These are phyloP conservation scores for Enteromius fasciolatus DNA, from an alignment of 2,797 vertebrate genomes.

Conservation along the genomic window DNA sequence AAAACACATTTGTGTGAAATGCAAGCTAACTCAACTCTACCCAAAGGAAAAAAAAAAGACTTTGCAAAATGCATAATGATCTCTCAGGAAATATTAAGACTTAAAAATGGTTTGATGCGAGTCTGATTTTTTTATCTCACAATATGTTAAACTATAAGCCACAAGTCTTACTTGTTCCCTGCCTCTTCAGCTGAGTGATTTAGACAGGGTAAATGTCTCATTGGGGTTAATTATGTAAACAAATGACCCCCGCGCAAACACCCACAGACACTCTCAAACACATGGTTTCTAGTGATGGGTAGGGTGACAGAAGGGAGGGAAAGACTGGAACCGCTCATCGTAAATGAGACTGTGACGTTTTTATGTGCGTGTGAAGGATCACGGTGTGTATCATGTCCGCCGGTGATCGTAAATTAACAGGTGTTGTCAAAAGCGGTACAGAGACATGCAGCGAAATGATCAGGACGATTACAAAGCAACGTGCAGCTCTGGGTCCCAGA, in stretches of 20 bases:
- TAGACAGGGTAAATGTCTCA: constrained; percentile 34
- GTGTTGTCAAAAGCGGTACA: constrained; percentile 56
- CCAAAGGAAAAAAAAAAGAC: background rate
- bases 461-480: constrained; percentile 31
- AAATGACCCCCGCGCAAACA: constrained; percentile 45
- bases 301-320: background rate
- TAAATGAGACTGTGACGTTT: constrained; percentile 46
- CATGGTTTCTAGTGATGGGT: constrained; percentile 6
- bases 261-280: constrained; percentile 36
- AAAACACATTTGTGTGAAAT: background rate
- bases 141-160: constrained; percentile 23
- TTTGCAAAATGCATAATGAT: constrained; percentile 32
- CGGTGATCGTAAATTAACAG: constrained; percentile 31
- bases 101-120: background rate
- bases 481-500: constrained; percentile 13
- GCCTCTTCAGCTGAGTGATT: constrained; percentile 34
- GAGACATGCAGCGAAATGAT: constrained; percentile 47
- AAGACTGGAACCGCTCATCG: constrained; percentile 19
- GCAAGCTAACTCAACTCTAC: background rate
- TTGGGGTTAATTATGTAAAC: constrained; percentile 49
- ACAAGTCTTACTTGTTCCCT: constrained; percentile 20
- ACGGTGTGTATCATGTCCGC: constrained; percentile 6
- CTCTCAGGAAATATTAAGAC: constrained; percentile 20
- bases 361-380: constrained; percentile 35
- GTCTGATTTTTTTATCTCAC: constrained; percentile 30